Conservation (phyloP, 2,113 vertebrate genomes). For the Callionymus lyra region DNA sequence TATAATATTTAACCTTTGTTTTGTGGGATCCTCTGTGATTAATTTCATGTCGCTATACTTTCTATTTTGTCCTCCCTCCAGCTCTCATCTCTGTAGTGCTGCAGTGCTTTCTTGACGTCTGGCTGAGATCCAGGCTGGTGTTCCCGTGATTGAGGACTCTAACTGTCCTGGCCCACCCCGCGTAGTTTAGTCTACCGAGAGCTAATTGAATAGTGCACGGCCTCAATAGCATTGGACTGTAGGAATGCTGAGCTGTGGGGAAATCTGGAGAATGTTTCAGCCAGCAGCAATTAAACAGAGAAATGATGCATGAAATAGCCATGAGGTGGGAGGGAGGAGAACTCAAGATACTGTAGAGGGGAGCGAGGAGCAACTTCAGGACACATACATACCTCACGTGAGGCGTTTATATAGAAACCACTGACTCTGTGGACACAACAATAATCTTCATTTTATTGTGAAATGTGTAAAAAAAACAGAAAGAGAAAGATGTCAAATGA, state of each 20-base stretch:
- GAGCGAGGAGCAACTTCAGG: constrained; percentile 7
- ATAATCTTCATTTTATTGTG: neutral
- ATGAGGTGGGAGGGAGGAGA: constrained; percentile 16
- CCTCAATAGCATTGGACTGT: constrained; percentile 48
- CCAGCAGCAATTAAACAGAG: constrained; percentile 70
- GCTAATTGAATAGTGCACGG: constrained; percentile 60
- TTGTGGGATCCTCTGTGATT: no score
- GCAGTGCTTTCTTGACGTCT: constrained; percentile 26
- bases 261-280: constrained; percentile 50
- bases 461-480: no score
- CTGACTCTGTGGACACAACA: no score
- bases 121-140: constrained; percentile 36
- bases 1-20: no score
- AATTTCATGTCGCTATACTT: no score
- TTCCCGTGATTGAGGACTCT: constrained; percentile 46
- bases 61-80: constrained; percentile 12
- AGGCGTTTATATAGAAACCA: no score
- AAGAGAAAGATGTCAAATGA: no score
- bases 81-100: constrained; percentile 21
- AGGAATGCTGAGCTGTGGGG: constrained; percentile 48
- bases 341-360: constrained; percentile 28
- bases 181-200: constrained; percentile 44
- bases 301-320: constrained; percentile 68
- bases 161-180: constrained; percentile 34
- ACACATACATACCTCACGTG: no score